Base-by-base conservation (phyloP, 2,113 vertebrate genomes). In the Pachyramphus minor region DNA sequence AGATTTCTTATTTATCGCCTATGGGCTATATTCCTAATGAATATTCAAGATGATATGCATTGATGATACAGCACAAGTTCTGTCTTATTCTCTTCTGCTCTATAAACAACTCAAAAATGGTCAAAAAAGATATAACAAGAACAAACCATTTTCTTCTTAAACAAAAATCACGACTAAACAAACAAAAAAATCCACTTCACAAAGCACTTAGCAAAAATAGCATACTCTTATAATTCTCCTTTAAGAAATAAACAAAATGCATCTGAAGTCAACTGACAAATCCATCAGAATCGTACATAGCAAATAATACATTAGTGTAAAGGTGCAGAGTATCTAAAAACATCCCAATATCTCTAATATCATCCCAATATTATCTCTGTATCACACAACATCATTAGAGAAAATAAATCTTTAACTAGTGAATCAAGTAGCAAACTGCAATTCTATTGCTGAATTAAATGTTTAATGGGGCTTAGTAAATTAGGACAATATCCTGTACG, bases 241-340 rank as follows among this genome's bases (percentile, higher is more conserved):
- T 50, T 76, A 63, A 77, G 73, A 74, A 71, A 94, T 39, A 72
- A 91, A 68, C 44, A 93, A 93, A 96, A 93, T 16, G 47, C n/a
- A 64, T 88, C 79, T 80, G 47, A 88, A 95, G 30, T 88, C 89
- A 93, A 55, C 78, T 77, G 87, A 74, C 47, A 85, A 91, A 94
- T 75, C 58, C 60, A 81, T 82, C 76, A 93, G 64, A 89, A 87
- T 44, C 1, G 0, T 91, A 75, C 16, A 52, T 2, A 59, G 28
- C 33, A 87, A 90, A 68, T 17, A 76, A 86, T 39, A 84, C 12
- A 21, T 33, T 42, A n/a, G 9, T 47, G 47, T 90, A 90, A 97
- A 95, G 91, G 84, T 60, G 37, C 31, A 68, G 60, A 28, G 5
- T 53, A 60, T 31, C 62, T 76, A 84, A 84, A 95, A 93, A 18